Evolutionary conservation across 37 sponge, comb jelly and placozoan genomes (phyloP), one percentile per base, ranked within the genome.

Genomic region (Beroe ovata): DNA sequence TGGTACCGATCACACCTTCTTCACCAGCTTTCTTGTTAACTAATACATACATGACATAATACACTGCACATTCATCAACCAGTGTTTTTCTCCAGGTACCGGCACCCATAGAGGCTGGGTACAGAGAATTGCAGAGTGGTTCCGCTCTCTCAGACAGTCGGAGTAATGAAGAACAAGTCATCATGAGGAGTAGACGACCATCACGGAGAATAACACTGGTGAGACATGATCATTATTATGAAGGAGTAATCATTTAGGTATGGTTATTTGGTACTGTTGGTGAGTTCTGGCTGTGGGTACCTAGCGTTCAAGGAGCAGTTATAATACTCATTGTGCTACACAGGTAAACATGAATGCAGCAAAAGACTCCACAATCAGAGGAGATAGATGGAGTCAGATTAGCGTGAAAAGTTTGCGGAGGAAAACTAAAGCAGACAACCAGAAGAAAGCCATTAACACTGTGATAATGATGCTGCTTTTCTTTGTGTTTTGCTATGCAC

Each of bases 391-490:
- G 69, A 66, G 69, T 32, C 69, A 66, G 69, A 66, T 66, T 37
- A 66, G 69, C 34, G 69, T 66, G 33, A 66, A 66, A 18, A 66
- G 69, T 30, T 30, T 66, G 69, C 69, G 30, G 69, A 66, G 30
- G 36, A 29, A 30, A 30, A 66, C 69, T 6, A 66, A 66, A 66
- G 69, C 69, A 29, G 69, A 66, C 30, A 25, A 66, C 36, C 69
- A 66, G 69, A 66, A 66, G 69, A 66, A 66, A 33, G 69, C 69
- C 2, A 66, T 66, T 33, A 66, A 66, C 69, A 66, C 69, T 14
- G 69, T 66, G 29, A 66, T 66, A 1, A 25, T 66, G 25, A 66
- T 66, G 69, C 34, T 66, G 69, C 25, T 66, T 18, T 66, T 66
- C 36, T 66, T 66, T 37, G 69, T 66, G 4, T 66, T 66, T 37